phyloP scores from a whole-genome alignment of 2,113 vertebrate genomes.

The Mus spicilegus region DNA sequence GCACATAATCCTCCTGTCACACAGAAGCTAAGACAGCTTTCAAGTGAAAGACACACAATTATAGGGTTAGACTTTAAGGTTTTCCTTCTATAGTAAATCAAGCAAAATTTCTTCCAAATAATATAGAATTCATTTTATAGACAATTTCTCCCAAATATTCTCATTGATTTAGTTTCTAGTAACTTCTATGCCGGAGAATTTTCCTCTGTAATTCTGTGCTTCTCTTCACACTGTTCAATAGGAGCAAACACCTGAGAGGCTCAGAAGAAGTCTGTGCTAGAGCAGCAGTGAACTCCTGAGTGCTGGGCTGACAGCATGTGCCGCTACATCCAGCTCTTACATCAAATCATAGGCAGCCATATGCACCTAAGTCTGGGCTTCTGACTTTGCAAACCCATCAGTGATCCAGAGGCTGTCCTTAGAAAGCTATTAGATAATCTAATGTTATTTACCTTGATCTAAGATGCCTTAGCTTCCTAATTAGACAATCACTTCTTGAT shows the following conservation, averaged over 20 bases:
- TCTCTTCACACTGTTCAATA: conserved; percentile 19
- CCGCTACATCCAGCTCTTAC: not conserved
- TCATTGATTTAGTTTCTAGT: not conserved
- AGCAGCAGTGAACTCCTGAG: not conserved
- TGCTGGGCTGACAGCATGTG: not conserved
- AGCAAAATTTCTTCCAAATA: not conserved
- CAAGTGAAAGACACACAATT: not conserved
- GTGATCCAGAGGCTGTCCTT: conserved; percentile 4
- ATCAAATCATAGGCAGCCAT: not conserved
- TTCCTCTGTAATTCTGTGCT: not conserved
- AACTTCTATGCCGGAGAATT: not conserved
- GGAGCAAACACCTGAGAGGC: not conserved
- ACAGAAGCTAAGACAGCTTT: not conserved
- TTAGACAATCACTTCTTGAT: not conserved
- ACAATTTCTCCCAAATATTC: not conserved
- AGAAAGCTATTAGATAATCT: conserved; percentile 26
- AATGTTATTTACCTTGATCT: conserved; percentile 8
- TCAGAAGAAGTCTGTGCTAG: conserved; percentile 30
- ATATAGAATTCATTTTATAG: not conserved
- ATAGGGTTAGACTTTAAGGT: not conserved
- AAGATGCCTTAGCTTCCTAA: not conserved
- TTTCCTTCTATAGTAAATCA: not conserved
- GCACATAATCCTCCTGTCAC: not conserved
- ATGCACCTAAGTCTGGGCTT: not conserved
- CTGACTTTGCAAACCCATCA: not conserved